phyloP scores from a whole-genome alignment of 30 jellyfish, hydroid and myxozoan species.

The Rhopilema esculentum region DNA sequence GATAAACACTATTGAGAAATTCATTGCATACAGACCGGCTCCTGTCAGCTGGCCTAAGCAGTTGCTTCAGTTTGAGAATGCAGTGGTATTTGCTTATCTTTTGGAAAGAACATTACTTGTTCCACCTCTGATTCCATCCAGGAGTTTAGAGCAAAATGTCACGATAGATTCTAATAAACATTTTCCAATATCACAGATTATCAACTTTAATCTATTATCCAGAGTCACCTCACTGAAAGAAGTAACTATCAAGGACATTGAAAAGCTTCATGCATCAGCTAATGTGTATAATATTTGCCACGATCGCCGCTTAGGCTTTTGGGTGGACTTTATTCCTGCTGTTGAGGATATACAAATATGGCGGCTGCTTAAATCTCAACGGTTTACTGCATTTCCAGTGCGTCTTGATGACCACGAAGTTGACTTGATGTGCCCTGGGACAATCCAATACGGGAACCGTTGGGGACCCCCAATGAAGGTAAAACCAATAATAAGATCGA shows the following conservation, averaged over 20 bases:
- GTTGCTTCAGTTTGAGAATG: slow-evolving; percentile 86
- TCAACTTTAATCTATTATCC: slow-evolving; percentile 71
- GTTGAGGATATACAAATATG: slow-evolving; percentile 85
- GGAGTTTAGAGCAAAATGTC: neutral
- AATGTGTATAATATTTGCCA: slow-evolving; percentile 76
- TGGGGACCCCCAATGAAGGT: slow-evolving; percentile 95
- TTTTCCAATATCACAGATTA: slow-evolving; percentile 61
- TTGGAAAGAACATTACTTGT: slow-evolving; percentile 77
- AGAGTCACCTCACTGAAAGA: slow-evolving; percentile 50
- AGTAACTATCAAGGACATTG: slow-evolving; percentile 5
- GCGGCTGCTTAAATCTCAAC: slow-evolving; percentile 83
- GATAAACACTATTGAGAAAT: slow-evolving; percentile 13
- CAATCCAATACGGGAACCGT: slow-evolving; percentile 76
- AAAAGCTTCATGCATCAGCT: neutral
- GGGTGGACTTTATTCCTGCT: slow-evolving; percentile 94
- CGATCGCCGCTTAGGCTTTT: slow-evolving; percentile 88
- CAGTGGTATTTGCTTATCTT: slow-evolving; percentile 80
- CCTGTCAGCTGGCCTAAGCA: slow-evolving; percentile 79
- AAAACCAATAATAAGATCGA: slow-evolving; percentile 81
- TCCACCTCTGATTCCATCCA: slow-evolving; percentile 70
- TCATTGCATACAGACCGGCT: slow-evolving; percentile 60
- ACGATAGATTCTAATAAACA: neutral
- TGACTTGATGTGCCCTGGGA: slow-evolving; percentile 83
- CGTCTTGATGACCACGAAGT: slow-evolving; percentile 52
- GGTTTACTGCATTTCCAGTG: slow-evolving; percentile 79